Conservation (phyloP, 92 coral and sea anemone species). For the Epizoanthus stellaris region DNA sequence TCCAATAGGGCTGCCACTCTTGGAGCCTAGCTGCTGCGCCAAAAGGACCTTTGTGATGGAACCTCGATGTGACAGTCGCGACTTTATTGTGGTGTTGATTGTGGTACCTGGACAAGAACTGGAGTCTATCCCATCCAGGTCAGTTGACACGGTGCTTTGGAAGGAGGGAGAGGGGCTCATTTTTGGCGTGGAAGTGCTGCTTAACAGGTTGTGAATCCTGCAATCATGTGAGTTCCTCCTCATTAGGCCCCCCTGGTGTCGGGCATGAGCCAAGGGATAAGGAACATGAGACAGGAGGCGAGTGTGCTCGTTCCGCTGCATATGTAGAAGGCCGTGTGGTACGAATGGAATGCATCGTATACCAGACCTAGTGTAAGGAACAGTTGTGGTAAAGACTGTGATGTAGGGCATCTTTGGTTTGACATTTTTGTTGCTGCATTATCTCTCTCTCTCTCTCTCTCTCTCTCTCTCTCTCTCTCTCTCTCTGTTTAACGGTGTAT, state of each 20-base stretch:
- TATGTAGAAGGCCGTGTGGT: constrained; percentile 91
- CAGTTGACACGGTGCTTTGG: neutral
- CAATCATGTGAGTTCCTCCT: constrained; percentile 73
- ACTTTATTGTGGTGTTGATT: constrained; percentile 59
- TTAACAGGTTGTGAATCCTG: constrained; percentile 62
- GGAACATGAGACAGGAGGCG: constrained; percentile 78
- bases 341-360: constrained; percentile 82
- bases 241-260: constrained; percentile 55
- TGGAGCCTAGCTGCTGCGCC: constrained; percentile 54
- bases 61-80: constrained; percentile 67
- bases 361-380: constrained; percentile 65
- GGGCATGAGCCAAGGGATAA: constrained; percentile 84
- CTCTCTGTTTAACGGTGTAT: too few species aligned
- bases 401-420: too few species aligned
- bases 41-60: constrained; percentile 60
- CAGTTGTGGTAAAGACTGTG: too few species aligned
- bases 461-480: too few species aligned
- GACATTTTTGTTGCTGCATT: too few species aligned
- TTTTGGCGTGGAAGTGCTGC: neutral
- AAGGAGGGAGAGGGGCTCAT: neutral
- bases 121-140: neutral
- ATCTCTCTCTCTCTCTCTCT: too few species aligned
- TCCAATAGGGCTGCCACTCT: neutral
- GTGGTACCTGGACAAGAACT: constrained; percentile 43
- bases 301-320: constrained; percentile 81